Conservation (phyloP, 2,797 vertebrate species). For the Tenualosa thibaudeaui region DNA sequence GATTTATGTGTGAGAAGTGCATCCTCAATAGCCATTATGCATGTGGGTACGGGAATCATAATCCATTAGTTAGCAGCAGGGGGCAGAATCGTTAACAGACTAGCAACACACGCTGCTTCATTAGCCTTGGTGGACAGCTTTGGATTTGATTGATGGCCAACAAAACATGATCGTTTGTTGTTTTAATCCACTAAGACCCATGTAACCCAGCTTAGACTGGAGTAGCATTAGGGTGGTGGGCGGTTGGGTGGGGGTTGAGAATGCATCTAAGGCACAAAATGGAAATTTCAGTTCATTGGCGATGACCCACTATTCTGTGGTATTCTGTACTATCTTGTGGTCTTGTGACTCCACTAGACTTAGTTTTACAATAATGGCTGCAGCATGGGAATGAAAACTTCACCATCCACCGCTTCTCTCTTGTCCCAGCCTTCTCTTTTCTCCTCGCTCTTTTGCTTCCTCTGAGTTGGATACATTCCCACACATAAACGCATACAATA, state of each 20-base stretch:
- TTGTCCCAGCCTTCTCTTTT: too few species aligned
- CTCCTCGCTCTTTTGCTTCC: too few species aligned
- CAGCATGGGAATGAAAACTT: too few species aligned
- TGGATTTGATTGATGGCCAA: slow-evolving; percentile 64
- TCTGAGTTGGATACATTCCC: neutral
- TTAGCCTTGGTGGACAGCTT: slow-evolving; percentile 60
- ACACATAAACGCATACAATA: neutral
- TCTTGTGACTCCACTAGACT: too few species aligned
- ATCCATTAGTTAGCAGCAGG: slow-evolving; percentile 58
- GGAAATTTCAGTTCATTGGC: neutral
- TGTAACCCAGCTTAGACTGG: slow-evolving; percentile 19
- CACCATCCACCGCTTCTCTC: too few species aligned
- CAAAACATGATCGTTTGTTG: slow-evolving; percentile 59
- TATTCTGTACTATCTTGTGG: neutral
- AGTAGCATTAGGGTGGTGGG: neutral
- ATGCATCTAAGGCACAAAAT: neutral
- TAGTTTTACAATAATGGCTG: too few species aligned
- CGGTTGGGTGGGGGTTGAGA: neutral
- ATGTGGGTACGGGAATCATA: slow-evolving; percentile 56
- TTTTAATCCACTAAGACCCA: slow-evolving; percentile 31
- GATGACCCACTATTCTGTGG: neutral
- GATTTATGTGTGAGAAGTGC: slow-evolving; percentile 42
- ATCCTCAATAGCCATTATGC: slow-evolving; percentile 54
- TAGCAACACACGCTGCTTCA: slow-evolving; percentile 59
- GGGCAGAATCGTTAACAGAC: slow-evolving; percentile 55